phyloP scores from a whole-genome alignment of 2,113 vertebrate genomes.

The Bubo blakistoni region DNA sequence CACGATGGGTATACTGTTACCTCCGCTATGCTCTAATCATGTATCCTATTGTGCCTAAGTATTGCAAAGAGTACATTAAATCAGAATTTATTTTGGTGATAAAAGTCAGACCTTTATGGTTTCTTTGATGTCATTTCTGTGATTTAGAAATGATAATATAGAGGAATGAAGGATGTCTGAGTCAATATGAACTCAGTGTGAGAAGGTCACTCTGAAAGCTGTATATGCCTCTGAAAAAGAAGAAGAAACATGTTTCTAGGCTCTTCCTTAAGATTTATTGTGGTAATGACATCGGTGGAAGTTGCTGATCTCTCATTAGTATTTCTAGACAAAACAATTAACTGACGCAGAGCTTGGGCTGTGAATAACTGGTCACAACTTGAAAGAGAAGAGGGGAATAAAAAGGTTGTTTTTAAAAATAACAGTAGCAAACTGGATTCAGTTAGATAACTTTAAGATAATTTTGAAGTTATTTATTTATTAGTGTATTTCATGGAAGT shows the following conservation, averaged over 20 bases:
- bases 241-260: background rate
- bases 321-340: background rate
- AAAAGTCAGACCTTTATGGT: background rate
- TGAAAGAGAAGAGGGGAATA: background rate
- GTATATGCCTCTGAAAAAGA: background rate
- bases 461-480: background rate
- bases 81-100: constrained; percentile 35
- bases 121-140: constrained; percentile 6
- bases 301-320: background rate
- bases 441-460: background rate
- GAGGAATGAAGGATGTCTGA: background rate
- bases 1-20: background rate
- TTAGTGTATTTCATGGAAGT: background rate
- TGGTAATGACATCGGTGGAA: background rate
- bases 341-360: background rate
- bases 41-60: background rate
- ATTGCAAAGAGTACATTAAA: background rate
- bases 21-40: background rate
- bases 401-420: background rate
- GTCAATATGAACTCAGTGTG: background rate
- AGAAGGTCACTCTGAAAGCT: background rate
- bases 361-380: background rate
- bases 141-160: background rate
- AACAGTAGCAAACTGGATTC: background rate
- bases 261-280: background rate